Percentiles rank a stretch among this genome's conserved stretches.
Conservation (phyloP, 1,140 invertebrate species). For the Leptopilina boulardi region DNA sequence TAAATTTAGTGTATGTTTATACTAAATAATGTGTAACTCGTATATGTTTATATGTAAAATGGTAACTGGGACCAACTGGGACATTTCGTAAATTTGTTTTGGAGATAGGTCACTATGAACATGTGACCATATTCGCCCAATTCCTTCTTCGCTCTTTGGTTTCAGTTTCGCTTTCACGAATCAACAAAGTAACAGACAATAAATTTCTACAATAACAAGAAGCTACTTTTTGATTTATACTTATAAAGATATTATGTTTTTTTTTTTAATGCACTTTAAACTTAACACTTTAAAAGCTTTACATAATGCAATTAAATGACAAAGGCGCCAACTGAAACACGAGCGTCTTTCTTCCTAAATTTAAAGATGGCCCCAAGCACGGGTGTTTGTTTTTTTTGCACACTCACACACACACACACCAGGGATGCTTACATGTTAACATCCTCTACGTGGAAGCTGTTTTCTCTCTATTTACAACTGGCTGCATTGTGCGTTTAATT, state of each 20-base stretch:
- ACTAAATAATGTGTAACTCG: conserved; percentile 18
- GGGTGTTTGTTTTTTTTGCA: conserved; percentile 19
- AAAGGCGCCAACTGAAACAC: conserved; percentile 10
- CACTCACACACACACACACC: conserved; percentile 24
- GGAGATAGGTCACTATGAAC: background rate
- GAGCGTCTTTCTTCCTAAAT: conserved; percentile 27
- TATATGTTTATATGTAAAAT: conserved; percentile 34
- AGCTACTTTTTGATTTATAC: conserved; percentile 1
- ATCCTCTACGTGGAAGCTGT: background rate
- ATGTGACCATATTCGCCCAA: conserved; percentile 16
- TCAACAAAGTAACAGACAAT: conserved; percentile 23
- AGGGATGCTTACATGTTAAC: conserved; percentile 23
- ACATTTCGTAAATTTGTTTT: conserved; percentile 23
- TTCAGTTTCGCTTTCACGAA: background rate
- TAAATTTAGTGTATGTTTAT: background rate
- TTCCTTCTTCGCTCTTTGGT: conserved; percentile 24
- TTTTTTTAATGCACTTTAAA: background rate
- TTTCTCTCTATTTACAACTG: conserved; percentile 18
- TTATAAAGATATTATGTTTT: background rate
- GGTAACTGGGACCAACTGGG: conserved; percentile 22
- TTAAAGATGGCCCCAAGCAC: conserved; percentile 15
- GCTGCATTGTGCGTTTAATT: conserved; percentile 22
- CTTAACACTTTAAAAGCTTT: conserved; percentile 7
- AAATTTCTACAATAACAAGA: conserved; percentile 26
- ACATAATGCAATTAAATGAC: conserved; percentile 2